A percentile compares a stretch with the other conserved stretches of the same genome.
These are phyloP conservation scores for Globia sparganii DNA, from an alignment of 2,888 invertebrate species.

Conservation along the genomic window DNA sequence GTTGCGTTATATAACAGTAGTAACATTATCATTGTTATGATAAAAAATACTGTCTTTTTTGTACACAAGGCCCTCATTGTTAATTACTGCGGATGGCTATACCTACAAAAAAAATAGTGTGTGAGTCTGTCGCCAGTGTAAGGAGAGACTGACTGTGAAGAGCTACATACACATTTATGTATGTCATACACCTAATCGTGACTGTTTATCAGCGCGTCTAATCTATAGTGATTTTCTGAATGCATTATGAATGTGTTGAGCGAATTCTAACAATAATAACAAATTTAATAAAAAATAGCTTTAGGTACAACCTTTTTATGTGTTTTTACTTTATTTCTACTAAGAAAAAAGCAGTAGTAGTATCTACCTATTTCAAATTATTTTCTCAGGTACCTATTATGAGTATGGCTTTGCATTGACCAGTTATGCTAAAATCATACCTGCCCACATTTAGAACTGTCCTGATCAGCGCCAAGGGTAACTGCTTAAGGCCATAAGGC, in stretches of 20 bases:
- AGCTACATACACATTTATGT: not conserved
- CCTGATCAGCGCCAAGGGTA: not conserved
- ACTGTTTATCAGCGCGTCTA: constrained; percentile 48
- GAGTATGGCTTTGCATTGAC: not conserved
- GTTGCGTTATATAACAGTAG: constrained; percentile 13
- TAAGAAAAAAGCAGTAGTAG: not conserved
- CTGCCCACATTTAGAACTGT: not conserved
- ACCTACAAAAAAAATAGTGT: not conserved
- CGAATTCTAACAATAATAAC: too few relatives aligned
- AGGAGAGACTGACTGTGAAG: constrained; percentile 39
- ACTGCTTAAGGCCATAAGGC: too few relatives aligned
- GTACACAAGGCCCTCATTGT: constrained; percentile 32
- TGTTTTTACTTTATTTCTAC: constrained; percentile 4
- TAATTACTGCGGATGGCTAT: not conserved
- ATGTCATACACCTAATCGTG: constrained; percentile 24
- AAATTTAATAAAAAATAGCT: not conserved
- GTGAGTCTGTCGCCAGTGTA: not conserved
- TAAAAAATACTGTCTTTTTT: constrained; percentile 24
- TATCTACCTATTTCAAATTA: not conserved
- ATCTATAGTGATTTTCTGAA: constrained; percentile 40
- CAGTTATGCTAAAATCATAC: not conserved
- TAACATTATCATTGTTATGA: constrained; percentile 22
- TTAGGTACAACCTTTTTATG: not conserved
- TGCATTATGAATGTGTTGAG: too few relatives aligned
- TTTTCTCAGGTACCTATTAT: not conserved